Evolutionary conservation across 2,888 invertebrate genomes (phyloP).

Genomic region (Drosophila quinaria): DNA sequence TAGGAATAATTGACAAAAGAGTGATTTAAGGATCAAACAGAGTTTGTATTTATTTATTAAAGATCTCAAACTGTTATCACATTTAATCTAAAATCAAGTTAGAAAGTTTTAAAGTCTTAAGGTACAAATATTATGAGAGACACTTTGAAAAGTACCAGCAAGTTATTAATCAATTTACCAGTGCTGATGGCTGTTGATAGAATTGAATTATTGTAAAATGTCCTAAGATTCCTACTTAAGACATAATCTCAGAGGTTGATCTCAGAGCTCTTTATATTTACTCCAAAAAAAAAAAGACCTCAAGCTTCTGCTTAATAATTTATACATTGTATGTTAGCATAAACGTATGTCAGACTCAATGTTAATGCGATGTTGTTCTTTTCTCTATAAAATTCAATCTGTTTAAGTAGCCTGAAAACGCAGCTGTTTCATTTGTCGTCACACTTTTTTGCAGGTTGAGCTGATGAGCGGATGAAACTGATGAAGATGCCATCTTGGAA

Average conservation of each 20-base stretch:
- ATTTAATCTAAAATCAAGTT: no score
- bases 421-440: constrained; percentile 15
- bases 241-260: neutral
- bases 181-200: neutral
- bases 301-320: neutral
- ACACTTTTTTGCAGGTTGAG: neutral
- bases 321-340: neutral
- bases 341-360: neutral
- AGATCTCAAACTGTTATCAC: no score
- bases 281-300: neutral
- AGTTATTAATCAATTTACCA: neutral
- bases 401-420: constrained; percentile 9
- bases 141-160: neutral
- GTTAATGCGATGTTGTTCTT: neutral
- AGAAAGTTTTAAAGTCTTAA: no score
- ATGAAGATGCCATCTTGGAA: constrained; percentile 11
- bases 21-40: no score
- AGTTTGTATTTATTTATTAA: no score
- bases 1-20: neutral
- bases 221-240: neutral
- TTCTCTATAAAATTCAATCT: neutral
- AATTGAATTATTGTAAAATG: neutral
- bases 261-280: neutral
- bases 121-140: no score
- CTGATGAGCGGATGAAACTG: constrained; percentile 5